Evolutionary conservation across 2,888 invertebrate genomes (phyloP).

Genomic region (Epinotia brunnichana): DNA sequence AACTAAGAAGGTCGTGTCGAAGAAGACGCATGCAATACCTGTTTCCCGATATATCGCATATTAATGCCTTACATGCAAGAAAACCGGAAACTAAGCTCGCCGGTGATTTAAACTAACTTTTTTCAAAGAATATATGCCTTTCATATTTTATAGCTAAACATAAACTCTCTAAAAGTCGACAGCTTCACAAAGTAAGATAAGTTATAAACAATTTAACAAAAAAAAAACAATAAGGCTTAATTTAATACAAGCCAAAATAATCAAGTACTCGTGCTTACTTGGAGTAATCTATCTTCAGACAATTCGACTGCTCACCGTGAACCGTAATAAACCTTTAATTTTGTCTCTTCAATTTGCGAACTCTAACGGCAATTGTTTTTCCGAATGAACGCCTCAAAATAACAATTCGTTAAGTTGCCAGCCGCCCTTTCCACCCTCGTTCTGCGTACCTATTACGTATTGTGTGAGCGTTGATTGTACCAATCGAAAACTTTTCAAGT

Average conservation of each 20-base stretch:
- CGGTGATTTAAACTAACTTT: too few relatives aligned
- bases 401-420: conserved; percentile 76
- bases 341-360: conserved; percentile 70
- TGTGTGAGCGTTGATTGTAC: conserved; percentile 35
- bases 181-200: not conserved
- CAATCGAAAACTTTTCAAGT: conserved; percentile 39
- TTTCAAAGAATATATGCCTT: too few relatives aligned
- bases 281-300: conserved; percentile 52
- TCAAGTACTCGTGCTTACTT: conserved; percentile 32
- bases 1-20: not conserved
- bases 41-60: not conserved
- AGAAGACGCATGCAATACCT: not conserved
- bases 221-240: not conserved
- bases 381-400: conserved; percentile 80
- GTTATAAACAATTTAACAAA: not conserved
- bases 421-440: conserved; percentile 60
- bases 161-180: not conserved
- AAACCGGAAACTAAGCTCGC: not conserved
- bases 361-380: conserved; percentile 75
- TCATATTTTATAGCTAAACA: too few relatives aligned
- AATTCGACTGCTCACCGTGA: conserved; percentile 60
- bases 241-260: conserved; percentile 20
- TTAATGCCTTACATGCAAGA: not conserved
- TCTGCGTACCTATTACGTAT: conserved; percentile 37
- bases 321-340: conserved; percentile 75